Evolutionary conservation across 2,113 vertebrate genomes (phyloP).

Genomic region (Choloepus hoffmanni): DNA sequence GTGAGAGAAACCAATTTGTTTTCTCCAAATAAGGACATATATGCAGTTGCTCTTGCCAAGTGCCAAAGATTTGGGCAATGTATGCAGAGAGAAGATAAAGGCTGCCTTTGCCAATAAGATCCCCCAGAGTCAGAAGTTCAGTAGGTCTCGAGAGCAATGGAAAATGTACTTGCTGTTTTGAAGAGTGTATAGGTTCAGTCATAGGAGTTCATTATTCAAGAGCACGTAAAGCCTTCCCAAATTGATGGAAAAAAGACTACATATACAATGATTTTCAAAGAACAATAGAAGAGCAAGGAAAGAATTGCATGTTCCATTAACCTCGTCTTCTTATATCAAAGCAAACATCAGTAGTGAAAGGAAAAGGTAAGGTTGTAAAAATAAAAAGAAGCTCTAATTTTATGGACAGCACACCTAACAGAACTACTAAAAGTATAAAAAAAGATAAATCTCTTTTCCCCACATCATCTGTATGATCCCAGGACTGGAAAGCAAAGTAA

Average conservation of each 20-base stretch:
- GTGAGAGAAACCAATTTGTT: slow-evolving; percentile 62
- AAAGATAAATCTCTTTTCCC: slow-evolving; percentile 55
- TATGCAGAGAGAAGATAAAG: slow-evolving; percentile 53
- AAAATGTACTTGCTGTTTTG: slow-evolving; percentile 17
- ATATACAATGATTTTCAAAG: slow-evolving; percentile 24
- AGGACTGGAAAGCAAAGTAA: slow-evolving; percentile 47
- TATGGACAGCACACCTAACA: background rate
- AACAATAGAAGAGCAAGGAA: slow-evolving; percentile 29
- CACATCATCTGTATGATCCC: background rate
- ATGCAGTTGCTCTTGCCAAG: background rate
- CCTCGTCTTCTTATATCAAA: slow-evolving; percentile 63
- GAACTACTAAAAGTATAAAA: slow-evolving; percentile 69
- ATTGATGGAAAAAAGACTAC: background rate
- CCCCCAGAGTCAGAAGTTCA: background rate
- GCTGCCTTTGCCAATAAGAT: background rate
- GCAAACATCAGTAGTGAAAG: slow-evolving; percentile 47
- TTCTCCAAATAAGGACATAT: slow-evolving; percentile 35
- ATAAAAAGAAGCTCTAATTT: background rate
- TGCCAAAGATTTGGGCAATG: slow-evolving; percentile 56
- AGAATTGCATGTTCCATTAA: slow-evolving; percentile 50
- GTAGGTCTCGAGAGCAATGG: slow-evolving; percentile 3
- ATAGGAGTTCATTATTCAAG: slow-evolving; percentile 12
- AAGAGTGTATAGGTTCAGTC: background rate
- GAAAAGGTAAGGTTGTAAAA: slow-evolving; percentile 42
- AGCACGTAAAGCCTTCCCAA: slow-evolving; percentile 39